Base-by-base conservation (phyloP, 2,113 vertebrate species). In the Kobus ellipsiprymnus region DNA sequence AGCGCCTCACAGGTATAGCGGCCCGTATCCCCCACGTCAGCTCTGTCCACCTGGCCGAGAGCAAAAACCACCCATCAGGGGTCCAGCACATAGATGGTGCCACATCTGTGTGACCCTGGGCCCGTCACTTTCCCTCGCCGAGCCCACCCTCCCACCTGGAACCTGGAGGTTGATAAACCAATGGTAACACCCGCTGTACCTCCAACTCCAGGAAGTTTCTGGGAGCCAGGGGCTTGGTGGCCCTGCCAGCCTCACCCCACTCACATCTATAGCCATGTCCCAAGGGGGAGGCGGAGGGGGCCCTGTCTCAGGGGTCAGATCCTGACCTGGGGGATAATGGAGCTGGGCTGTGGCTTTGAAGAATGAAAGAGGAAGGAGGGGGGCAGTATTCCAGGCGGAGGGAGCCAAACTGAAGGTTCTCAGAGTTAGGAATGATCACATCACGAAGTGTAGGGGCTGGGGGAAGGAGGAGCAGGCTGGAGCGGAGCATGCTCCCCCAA, bases 1-100 rank as follows among this genome's bases (percentile, higher is more conserved):
- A 97, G 78, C 0, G 62, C 98, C 97, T 96, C 95, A 4, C 99
- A 99, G 8, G 98, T 98, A 27, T 99, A 99, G 77, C 78, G 97
- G 48, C 99, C 98, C 0, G 93, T 86, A 0, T 99, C 98, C 94
- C 60, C 17, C 80, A 94, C 7, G 0, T 96, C n/a, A 0, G 83
- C 98, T 71, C 33, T 91, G 91, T 91, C 48, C 33, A 99, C 98
- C 99, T 99, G 98, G n/a, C 8, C 3, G 6, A 33, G 36, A 91
- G 85, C 29, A 89, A 96, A 14, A 46, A 17, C 1, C 5, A 2
- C 7, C 23, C 29, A 1, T 90, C 5, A 3, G 52, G 2, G 71
- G 54, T 30, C 60, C 36, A 5, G 54, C 64, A 27, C 25, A 21
- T 30, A 91, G 97, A 90, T 0, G 84, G 96, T 60, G 99, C 98